Percentiles rank a stretch among this genome's conserved stretches.
Conservation (phyloP, 2,113 vertebrate species). For the Seriola dumerili region DNA sequence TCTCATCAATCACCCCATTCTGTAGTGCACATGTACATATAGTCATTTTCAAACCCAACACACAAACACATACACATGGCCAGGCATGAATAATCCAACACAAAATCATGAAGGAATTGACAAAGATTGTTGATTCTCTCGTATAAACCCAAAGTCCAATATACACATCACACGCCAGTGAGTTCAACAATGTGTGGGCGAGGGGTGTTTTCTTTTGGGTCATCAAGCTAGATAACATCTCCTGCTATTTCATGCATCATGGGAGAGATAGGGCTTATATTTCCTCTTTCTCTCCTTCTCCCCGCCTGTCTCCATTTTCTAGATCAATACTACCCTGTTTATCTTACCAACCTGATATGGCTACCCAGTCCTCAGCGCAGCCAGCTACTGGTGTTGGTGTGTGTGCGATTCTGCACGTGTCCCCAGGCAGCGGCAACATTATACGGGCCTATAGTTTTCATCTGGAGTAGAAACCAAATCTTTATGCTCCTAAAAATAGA, state of each 20-base stretch:
- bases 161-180: constrained; percentile 15
- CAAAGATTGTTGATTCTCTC: constrained; percentile 14
- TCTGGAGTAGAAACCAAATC: constrained; percentile 79
- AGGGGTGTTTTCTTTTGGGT: constrained; percentile 54
- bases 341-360: constrained; percentile 70
- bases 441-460: constrained; percentile 78
- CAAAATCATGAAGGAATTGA: constrained; percentile 7
- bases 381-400: constrained; percentile 42
- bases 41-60: constrained; percentile 14
- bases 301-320: constrained; percentile 72
- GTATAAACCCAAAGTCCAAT: constrained; percentile 16
- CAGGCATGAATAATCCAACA: constrained; percentile 14
- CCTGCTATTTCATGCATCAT: constrained; percentile 69
- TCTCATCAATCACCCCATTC: background rate
- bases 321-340: constrained; percentile 81
- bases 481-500: constrained; percentile 79
- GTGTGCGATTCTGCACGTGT: constrained; percentile 44
- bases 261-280: constrained; percentile 60
- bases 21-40: background rate
- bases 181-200: constrained; percentile 50
- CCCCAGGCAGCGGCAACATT: constrained; percentile 71
- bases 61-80: background rate
- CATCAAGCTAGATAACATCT: constrained; percentile 72
- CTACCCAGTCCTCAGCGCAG: constrained; percentile 38
- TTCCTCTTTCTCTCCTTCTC: constrained; percentile 60